phyloP scores from a whole-genome alignment of 2,888 invertebrate species.

The Rhagophthalmus giganteus region DNA sequence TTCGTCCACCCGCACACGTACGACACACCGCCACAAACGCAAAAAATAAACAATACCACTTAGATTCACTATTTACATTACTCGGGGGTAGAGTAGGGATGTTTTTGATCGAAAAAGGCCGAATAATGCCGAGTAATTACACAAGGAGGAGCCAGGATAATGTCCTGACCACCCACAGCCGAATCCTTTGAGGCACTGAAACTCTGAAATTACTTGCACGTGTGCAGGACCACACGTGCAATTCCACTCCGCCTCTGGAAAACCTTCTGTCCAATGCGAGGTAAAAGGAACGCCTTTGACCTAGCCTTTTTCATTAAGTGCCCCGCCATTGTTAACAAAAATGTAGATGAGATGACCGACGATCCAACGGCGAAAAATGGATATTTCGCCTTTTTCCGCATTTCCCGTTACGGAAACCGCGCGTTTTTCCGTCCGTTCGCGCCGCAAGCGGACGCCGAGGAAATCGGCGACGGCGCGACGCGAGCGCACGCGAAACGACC shows the following conservation, averaged over 20 bases:
- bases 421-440: conserved; percentile 17
- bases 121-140: conserved; percentile 44
- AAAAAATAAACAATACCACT: conserved; percentile 57
- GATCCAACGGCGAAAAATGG: conserved; percentile 16
- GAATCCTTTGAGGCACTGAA: conserved; percentile 50
- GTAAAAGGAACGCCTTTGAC: conserved; percentile 42
- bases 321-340: conserved; percentile 50
- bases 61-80: conserved; percentile 52
- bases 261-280: conserved; percentile 41
- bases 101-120: conserved; percentile 44
- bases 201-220: conserved; percentile 44
- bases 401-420: conserved; percentile 21
- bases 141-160: conserved; percentile 48
- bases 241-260: conserved; percentile 40
- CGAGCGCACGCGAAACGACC: too few relatives aligned
- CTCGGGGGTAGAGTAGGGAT: conserved; percentile 51
- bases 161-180: conserved; percentile 52
- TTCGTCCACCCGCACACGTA: conserved; percentile 47
- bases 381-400: conserved; percentile 18
- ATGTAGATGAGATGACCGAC: conserved; percentile 34
- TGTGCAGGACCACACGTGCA: conserved; percentile 52
- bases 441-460: too few relatives aligned
- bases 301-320: conserved; percentile 38
- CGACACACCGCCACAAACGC: conserved; percentile 46
- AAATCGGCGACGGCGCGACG: too few relatives aligned